Conservation (phyloP, 2,797 vertebrate genomes). For the Gallinago solitaria region DNA sequence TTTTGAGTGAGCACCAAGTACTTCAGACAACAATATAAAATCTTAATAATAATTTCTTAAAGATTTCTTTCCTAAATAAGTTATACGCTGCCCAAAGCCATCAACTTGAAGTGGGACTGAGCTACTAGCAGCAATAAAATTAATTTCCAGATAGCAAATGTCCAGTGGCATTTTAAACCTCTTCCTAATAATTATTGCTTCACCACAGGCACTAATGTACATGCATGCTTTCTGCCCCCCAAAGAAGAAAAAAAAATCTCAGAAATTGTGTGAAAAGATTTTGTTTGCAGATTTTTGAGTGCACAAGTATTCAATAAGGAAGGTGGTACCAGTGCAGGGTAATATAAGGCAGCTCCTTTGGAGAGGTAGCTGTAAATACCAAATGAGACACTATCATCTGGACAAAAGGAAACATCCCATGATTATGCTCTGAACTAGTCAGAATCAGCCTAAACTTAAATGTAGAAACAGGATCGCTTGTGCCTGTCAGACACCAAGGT, state of each 20-base stretch:
- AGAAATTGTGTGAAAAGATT: neutral
- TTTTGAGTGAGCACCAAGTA: neutral
- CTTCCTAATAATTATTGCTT: neutral
- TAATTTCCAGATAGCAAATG: neutral
- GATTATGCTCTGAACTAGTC: neutral
- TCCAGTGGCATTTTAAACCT: neutral
- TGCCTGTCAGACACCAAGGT: neutral
- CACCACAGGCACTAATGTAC: neutral
- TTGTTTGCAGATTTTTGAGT: neutral
- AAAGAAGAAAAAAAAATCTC: neutral
- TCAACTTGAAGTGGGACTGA: neutral
- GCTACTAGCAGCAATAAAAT: neutral
- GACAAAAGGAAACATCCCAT: neutral
- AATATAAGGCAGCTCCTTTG: neutral
- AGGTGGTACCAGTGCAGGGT: neutral
- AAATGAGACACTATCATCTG: neutral
- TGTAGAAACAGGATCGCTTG: fast-evolving
- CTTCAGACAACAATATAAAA: neutral
- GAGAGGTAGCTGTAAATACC: neutral
- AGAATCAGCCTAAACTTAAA: neutral
- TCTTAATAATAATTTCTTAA: neutral
- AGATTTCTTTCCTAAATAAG: neutral
- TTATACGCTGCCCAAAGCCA: neutral
- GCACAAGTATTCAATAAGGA: neutral
- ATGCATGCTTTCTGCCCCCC: neutral